These are phyloP conservation scores for Stenopsyche tienmushanensis DNA, from an alignment of 1,140 invertebrate genomes.

Conservation along the genomic window DNA sequence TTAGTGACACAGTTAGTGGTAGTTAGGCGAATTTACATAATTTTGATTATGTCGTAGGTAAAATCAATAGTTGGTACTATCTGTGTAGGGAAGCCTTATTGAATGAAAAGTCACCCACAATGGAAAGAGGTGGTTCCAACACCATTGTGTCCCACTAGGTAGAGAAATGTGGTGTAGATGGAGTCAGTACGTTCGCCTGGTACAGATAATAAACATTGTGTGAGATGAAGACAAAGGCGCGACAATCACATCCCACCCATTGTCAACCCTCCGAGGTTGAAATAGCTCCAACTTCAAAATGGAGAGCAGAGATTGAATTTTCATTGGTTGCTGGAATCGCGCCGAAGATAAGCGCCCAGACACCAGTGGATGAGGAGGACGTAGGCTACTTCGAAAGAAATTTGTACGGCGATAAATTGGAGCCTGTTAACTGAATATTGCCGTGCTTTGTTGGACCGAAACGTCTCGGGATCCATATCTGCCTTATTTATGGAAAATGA, in stretches of 20 bases:
- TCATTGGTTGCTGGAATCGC: not conserved
- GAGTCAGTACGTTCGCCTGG: not conserved
- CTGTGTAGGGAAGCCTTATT: not conserved
- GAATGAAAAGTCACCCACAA: not conserved
- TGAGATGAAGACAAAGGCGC: not conserved
- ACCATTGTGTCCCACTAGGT: not conserved
- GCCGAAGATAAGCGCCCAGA: not conserved
- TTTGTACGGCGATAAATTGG: not conserved
- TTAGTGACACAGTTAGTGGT: not conserved
- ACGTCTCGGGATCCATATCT: not conserved
- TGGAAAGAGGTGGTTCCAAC: not conserved
- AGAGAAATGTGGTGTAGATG: not conserved
- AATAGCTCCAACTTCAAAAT: not conserved
- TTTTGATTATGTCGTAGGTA: conserved; percentile 12
- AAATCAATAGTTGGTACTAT: conserved; percentile 15
- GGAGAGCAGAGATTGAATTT: not conserved
- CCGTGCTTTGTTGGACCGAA: no score
- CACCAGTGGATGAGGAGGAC: no score
- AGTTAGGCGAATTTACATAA: conserved; percentile 18
- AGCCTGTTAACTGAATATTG: not conserved
- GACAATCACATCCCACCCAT: not conserved
- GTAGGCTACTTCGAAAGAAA: not conserved
- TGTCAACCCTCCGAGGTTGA: not conserved
- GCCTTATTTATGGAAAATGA: not conserved
- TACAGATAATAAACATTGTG: not conserved